phyloP scores from a whole-genome alignment of 2,888 invertebrate species.

The Oxycera nigricornis region DNA sequence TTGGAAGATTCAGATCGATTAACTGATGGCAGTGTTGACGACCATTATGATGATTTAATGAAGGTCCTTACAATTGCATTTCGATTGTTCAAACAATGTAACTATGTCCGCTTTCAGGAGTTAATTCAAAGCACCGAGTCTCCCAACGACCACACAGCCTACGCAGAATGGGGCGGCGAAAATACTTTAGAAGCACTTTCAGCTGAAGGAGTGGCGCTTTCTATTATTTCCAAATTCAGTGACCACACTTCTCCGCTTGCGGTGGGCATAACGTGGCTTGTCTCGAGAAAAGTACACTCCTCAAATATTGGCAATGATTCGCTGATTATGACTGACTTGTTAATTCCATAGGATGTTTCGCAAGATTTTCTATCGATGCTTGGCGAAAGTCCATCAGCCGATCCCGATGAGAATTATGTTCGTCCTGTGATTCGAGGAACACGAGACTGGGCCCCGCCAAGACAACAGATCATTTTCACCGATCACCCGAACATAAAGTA shows the following conservation, averaged over 20 bases:
- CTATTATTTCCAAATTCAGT: constrained; percentile 76
- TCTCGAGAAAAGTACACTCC: constrained; percentile 66
- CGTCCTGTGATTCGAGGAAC: constrained; percentile 73
- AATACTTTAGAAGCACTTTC: constrained; percentile 65
- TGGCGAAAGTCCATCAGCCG: constrained; percentile 69
- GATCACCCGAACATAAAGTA: constrained; percentile 74
- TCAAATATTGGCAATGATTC: neutral
- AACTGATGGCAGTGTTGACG: constrained; percentile 38
- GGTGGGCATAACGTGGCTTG: constrained; percentile 80
- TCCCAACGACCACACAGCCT: constrained; percentile 52
- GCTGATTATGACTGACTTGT: neutral
- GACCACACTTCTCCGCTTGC: constrained; percentile 79
- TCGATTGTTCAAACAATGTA: too few species aligned
- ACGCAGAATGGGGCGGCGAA: constrained; percentile 55
- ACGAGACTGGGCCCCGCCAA: constrained; percentile 82
- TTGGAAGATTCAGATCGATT: constrained; percentile 20
- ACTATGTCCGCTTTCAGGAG: too few species aligned
- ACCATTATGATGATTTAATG: constrained; percentile 23
- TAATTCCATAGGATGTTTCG: constrained; percentile 70
- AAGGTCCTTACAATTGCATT: constrained; percentile 6
- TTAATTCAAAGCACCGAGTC: constrained; percentile 7
- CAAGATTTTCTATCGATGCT: constrained; percentile 80
- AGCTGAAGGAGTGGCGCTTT: constrained; percentile 81
- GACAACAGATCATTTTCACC: constrained; percentile 83
- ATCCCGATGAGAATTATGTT: constrained; percentile 68